Base-by-base conservation (phyloP, 2,797 vertebrate genomes). In the Chiloscyllium punctatum region DNA sequence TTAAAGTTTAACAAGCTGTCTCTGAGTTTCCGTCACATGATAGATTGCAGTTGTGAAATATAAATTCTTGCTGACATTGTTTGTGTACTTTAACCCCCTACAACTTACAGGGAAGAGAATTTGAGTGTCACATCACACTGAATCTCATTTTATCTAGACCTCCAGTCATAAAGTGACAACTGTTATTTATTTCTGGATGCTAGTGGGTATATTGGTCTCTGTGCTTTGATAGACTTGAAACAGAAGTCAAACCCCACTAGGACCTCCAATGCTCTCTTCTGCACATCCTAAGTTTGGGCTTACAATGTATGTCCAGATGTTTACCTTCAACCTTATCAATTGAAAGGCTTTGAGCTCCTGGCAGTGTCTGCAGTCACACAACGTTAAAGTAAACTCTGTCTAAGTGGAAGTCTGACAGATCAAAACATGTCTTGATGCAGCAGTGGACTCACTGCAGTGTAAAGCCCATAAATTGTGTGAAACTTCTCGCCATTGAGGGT, bases 61-160 rank as follows among this genome's bases (percentile, higher is more conserved):
- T 51, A 95, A 95, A 95, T 95, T 95, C 94, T 77, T 95, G 94
- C 94, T 95, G 94, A 95, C 72, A 95, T 77, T 95, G 94, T 77
- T 95, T 72, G 72, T 95, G 94, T 53, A 94, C 94, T 95, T 95
- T 95, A 95, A 95, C 71, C 94, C 92, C 72, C 94, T 57, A 48
- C 25, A 95, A 42, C 30, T 74, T n/a, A 74, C 94, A 48, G 69
- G 68, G 33, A 68, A 69, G n/a, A 33, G 57, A 90, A 90, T 13
- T 90, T 88, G 27, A 4, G 57, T 91, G 88, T 66, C 88, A 91
- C 62, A 18, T 66, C 15, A 68, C 90, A 92, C 21, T 42, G 66
- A 42, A 9, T 37, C 42, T 92, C n/a, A 42, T 62, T 66, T 18
- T 57, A 69, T 92, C 51, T 13, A 57, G 86, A 88, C 51, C 51